Base-by-base conservation (phyloP, 2,888 invertebrate species). In the Amiota communis region DNA sequence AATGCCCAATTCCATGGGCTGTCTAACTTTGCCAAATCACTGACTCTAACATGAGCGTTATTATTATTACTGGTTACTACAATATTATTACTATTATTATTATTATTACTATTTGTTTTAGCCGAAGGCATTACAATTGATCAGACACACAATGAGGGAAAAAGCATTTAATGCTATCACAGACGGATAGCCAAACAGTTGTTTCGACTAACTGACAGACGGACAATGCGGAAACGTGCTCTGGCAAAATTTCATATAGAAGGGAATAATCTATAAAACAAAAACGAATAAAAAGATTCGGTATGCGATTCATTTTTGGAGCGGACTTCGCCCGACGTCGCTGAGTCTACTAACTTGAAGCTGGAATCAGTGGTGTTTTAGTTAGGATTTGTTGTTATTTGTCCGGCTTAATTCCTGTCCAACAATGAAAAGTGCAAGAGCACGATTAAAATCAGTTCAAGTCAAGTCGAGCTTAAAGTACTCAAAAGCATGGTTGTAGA, bases 141-240 rank as follows among this genome's bases (percentile, higher is more conserved):
- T 80, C 82, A 76, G 76, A 53, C 61, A 36, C 13, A 68, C 20
- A 74, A 65, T 11, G 57, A 71, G 51, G 10, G 47, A 11, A n/a
- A 65, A 20, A 65, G 74, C 72, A 64, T 68, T 56, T 64, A 59
- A 20, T 69, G 68, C 47, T 63, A 63, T 63, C 63, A 67, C 51
- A 71, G 75, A 36, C 36, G 36, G 36, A 36, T 36, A 36, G 36
- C 36, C 36, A 36, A 36, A 36, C 8, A 36, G 36, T 36, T 36
- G 36, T 0, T 36, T 36, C 36, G 36, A 36, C 36, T 6, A 6
- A 36, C 36, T 36, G 36, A 36, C 36, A 36, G 36, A 36, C 36
- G 36, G 36, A 75, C 85, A 86, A 85, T 86, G 84, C 86, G 84
- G 84, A 85, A 85, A 85, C 83, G 79, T 80, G 85, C 79, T n/a